Base-by-base conservation (phyloP, 2,888 invertebrate species). In the Erpobdella octoculata region DNA sequence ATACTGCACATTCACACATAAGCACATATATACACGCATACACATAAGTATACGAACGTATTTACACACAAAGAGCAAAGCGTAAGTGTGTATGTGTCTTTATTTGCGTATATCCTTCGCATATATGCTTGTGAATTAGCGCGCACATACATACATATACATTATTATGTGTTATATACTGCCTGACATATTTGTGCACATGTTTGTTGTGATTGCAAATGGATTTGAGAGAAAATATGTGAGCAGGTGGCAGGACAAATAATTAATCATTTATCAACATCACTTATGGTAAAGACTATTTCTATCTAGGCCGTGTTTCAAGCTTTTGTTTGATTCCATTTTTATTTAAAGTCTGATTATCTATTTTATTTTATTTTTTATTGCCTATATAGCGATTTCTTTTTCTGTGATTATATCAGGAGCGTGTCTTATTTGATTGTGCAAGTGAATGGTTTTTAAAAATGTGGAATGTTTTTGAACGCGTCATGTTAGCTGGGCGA, bases 221-320 rank as follows among this genome's bases (percentile, higher is more conserved):
- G 53, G 53, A 53, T 53, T 62, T 33, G n/a, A 28, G 33, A 62
- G 62, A 62, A 62, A 62, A 33, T 62, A 62, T 62, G 62, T 33
- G 62, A 62, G 28, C 62, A 62, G 62, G 62, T 62, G 62, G 62
- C 31, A 28, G 46, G 62, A 35, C 62, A 31, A 28, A 62, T 62
- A 62, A 62, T 62, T 62, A 62, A 62, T 62, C 62, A 62, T 62
- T 33, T 33, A 62, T 62, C 31, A 62, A 62, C 62, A 62, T 28
- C 62, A 62, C 31, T 62, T 62, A 62, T 62, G 62, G 31, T n/a
- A 28, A 28, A 28, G 18, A 59, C 18, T 25, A 35, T 21, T 31
- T 31, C 33, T 62, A 35, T 62, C n/a, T n/a, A n/a, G n/a, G n/a
- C n/a, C n/a, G n/a, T n/a, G n/a, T n/a, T n/a, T n/a, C n/a, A n/a